Evolutionary conservation across 2,888 invertebrate genomes (phyloP).

Genomic region (Seira musarum): DNA sequence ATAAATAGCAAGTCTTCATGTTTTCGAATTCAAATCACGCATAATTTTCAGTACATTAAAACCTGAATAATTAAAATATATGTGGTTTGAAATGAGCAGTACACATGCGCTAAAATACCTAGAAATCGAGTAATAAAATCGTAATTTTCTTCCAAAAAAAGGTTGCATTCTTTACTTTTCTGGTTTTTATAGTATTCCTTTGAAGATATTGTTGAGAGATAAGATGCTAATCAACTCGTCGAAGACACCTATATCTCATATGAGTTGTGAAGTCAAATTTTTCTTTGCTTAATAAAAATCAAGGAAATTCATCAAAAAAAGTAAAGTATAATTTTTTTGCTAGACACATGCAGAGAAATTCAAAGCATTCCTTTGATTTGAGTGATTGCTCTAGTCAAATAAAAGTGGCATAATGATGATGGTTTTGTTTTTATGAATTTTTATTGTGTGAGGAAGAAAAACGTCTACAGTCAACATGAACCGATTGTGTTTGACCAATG

Average conservation of each 20-base stretch:
- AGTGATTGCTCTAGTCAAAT: conserved; percentile 39
- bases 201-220: conserved; percentile 42
- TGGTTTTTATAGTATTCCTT: conserved; percentile 17
- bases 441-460: too few species aligned
- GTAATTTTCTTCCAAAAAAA: too few species aligned
- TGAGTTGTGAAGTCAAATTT: conserved; percentile 31
- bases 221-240: conserved; percentile 55
- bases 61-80: too few species aligned
- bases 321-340: conserved; percentile 9
- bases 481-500: too few species aligned
- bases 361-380: conserved; percentile 45
- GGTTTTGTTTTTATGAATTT: conserved; percentile 40
- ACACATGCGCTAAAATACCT: too few species aligned
- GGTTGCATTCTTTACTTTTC: too few species aligned
- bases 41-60: too few species aligned
- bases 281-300: conserved; percentile 14
- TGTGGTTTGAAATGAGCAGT: too few species aligned
- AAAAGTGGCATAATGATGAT: conserved; percentile 53
- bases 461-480: too few species aligned
- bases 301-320: conserved; percentile 10
- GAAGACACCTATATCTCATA: conserved; percentile 40
- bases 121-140: too few species aligned
- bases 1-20: too few species aligned
- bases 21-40: too few species aligned
- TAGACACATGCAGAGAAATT: conserved; percentile 18